Base-by-base conservation (phyloP, 2,113 vertebrate species). In the Ctenodactylus gundi region DNA sequence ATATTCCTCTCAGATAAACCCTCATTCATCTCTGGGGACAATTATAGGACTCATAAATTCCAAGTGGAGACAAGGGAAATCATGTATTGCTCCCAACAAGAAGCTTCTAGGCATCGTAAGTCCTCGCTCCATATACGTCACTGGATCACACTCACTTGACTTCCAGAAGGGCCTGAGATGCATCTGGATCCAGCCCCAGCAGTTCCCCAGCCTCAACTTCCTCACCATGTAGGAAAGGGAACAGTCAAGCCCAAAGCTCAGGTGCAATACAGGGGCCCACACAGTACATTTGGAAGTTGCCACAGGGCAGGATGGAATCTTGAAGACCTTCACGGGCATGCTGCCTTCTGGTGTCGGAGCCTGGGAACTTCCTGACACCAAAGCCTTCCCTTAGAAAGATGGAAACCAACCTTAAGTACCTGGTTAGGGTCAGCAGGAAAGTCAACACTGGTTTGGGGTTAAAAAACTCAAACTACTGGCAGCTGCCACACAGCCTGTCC, bases 51-150 rank as follows among this genome's bases (percentile, higher is more conserved):
- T 81, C 62, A 93, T 41, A 77, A 95, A 88, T 92, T 39, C 75
- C 53, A 89, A 93, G 25, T 36, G 75, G 62, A 12, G 46, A 60
- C 25, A 81, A 86, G 94, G 23, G 36, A 91, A 89, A 88, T 94
- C 7, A 46, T 58, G 90, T 53, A 34, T 36, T 39, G 6, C 31
- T 62, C 51, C 83, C 49, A 67, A 77, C 89, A 34, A 90, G 20
- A 76, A 44, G 3, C 4, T 53, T 94, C 70, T 68, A 44, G 46
- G 7, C 64, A 88, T 58, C 49, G 3, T 62, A 51, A 91, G 41
- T 34, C 51, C 11, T 86, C 88, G 62, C 67, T 73, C 70, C 36
- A 41, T n/a, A n/a, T 34, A 62, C 55, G 88, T 88, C 17, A 58
- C 31, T 58, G 57, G 81, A 62, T 58, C 65, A 55, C 78, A 73